Evolutionary conservation across 2,888 invertebrate genomes (phyloP).

Genomic region (Blastobasis adustella): DNA sequence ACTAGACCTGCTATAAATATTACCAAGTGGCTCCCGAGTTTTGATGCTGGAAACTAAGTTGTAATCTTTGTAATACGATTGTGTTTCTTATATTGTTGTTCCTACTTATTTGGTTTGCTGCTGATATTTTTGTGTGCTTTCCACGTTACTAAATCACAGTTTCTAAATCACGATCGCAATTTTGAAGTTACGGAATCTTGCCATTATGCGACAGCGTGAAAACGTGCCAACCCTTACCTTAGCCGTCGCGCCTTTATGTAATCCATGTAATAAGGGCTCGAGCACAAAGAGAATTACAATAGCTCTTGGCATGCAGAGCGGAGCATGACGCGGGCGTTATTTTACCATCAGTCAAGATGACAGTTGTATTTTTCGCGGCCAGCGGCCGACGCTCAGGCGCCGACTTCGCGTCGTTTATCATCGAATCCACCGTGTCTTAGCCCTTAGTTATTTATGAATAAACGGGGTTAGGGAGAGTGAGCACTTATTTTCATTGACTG

Average conservation of each 20-base stretch:
- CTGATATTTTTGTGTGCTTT: too few relatives aligned
- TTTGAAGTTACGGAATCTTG: slow-evolving; percentile 23
- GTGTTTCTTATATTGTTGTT: too few relatives aligned
- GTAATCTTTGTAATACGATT: too few relatives aligned
- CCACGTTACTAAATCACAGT: too few relatives aligned
- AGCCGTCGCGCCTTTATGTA: slow-evolving; percentile 36
- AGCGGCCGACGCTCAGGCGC: slow-evolving; percentile 65
- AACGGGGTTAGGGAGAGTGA: slow-evolving; percentile 25
- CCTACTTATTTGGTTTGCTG: too few relatives aligned
- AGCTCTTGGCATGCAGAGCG: slow-evolving; percentile 60
- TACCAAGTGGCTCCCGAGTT: too few relatives aligned
- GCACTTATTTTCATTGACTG: slow-evolving; percentile 29
- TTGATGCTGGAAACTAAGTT: too few relatives aligned
- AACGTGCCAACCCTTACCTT: slow-evolving; percentile 25
- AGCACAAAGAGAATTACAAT: slow-evolving; percentile 55
- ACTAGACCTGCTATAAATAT: too few relatives aligned
- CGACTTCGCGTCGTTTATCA: slow-evolving; percentile 63
- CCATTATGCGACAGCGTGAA: slow-evolving; percentile 18
- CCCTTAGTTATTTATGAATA: slow-evolving; percentile 56
- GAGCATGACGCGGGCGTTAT: slow-evolving; percentile 64
- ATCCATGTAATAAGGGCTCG: slow-evolving; percentile 52
- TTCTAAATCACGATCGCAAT: neutral
- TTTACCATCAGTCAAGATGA: slow-evolving; percentile 72
- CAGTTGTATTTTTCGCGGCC: slow-evolving; percentile 70
- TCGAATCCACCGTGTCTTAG: slow-evolving; percentile 49